These are phyloP conservation scores for Plemyria rubiginata DNA, from an alignment of 2,888 invertebrate genomes.

Conservation along the genomic window DNA sequence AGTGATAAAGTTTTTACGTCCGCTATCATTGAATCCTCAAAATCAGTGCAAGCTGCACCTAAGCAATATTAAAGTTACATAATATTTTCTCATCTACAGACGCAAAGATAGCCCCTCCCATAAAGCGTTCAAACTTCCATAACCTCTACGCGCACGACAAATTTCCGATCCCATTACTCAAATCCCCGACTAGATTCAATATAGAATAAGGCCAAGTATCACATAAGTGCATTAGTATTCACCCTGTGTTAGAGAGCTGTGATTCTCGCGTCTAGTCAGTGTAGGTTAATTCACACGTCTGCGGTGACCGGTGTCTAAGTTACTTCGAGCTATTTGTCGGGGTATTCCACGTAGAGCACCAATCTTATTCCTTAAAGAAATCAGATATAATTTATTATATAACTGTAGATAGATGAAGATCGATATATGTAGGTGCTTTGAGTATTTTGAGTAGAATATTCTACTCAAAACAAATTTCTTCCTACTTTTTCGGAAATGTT, in stretches of 20 bases:
- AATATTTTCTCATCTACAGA: too few relatives aligned
- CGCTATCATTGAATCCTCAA: too few relatives aligned
- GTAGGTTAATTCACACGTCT: slow-evolving; percentile 21
- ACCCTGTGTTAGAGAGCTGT: slow-evolving; percentile 20
- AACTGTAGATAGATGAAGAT: too few relatives aligned
- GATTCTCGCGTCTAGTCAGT: slow-evolving; percentile 13
- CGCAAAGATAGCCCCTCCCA: neutral
- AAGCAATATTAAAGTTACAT: too few relatives aligned
- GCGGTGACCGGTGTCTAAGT: slow-evolving; percentile 26
- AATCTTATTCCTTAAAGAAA: too few relatives aligned
- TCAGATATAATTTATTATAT: too few relatives aligned
- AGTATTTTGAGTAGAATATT: too few relatives aligned
- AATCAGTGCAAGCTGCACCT: too few relatives aligned
- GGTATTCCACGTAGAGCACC: slow-evolving; percentile 17
- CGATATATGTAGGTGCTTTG: too few relatives aligned
- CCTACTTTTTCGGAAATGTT: too few relatives aligned
- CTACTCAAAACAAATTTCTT: too few relatives aligned
- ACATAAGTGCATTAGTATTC: slow-evolving; percentile 30
- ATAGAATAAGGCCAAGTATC: slow-evolving; percentile 27
- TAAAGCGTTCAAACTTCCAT: slow-evolving; percentile 10
- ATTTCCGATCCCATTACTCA: slow-evolving; percentile 29
- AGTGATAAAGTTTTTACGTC: too few relatives aligned
- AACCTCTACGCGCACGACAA: slow-evolving; percentile 8
- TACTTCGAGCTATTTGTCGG: slow-evolving; percentile 22
- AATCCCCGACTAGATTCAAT: slow-evolving; percentile 31